Conservation (phyloP, 2,113 vertebrate species). For the Phodopus roborovskii region DNA sequence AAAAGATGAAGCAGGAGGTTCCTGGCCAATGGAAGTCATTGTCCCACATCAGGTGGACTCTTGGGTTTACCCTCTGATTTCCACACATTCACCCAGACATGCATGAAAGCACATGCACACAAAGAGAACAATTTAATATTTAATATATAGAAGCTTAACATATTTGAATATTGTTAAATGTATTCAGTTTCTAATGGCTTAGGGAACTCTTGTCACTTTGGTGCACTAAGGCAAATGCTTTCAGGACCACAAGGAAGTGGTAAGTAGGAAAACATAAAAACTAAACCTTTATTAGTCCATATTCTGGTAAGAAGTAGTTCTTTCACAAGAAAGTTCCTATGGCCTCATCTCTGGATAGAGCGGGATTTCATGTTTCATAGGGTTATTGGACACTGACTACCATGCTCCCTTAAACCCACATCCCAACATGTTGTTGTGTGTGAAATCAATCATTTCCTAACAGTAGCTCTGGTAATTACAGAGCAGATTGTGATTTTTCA, state of each 20-base stretch:
- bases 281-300: background rate
- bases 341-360: background rate
- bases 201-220: background rate
- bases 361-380: background rate
- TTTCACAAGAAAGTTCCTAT: background rate
- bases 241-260: background rate
- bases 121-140: background rate
- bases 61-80: no score
- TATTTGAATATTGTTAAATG: background rate
- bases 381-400: background rate
- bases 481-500: slow-evolving; percentile 14
- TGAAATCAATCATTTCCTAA: slow-evolving; percentile 48
- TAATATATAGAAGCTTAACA: background rate
- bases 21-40: background rate
- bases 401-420: background rate
- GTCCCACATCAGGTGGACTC: no score
- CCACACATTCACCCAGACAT: background rate
- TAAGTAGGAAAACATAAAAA: background rate
- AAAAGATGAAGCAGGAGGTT: background rate
- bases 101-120: background rate
- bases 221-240: background rate
- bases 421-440: background rate
- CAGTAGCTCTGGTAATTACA: background rate
- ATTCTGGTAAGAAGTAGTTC: background rate
- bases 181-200: background rate